phyloP scores from a whole-genome alignment of 2,113 vertebrate genomes.

The Burhinus oedicnemus region DNA sequence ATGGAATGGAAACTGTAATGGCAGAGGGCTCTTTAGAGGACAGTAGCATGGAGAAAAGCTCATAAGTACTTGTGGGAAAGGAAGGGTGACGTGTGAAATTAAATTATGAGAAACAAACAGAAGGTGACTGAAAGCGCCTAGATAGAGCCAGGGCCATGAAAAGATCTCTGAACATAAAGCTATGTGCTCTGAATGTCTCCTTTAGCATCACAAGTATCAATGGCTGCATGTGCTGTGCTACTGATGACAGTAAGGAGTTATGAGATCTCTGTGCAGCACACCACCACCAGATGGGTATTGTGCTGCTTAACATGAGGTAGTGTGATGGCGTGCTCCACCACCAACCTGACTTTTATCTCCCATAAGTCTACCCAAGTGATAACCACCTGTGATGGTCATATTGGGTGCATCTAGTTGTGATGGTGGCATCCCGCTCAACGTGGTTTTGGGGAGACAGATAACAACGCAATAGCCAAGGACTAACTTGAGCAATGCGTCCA shows the following conservation, averaged over 20 bases:
- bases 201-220: background rate
- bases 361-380: background rate
- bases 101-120: background rate
- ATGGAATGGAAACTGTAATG: background rate
- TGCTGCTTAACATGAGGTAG: background rate
- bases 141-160: background rate
- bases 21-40: background rate
- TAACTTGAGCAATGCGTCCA: background rate
- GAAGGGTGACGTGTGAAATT: background rate
- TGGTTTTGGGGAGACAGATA: background rate
- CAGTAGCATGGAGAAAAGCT: background rate
- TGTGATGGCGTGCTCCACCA: background rate
- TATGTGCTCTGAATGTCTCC: background rate
- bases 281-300: background rate
- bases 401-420: background rate
- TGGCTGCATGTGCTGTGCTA: background rate
- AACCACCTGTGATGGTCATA: background rate
- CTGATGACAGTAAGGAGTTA: background rate
- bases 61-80: background rate
- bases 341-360: background rate
- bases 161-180: background rate
- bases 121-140: background rate
- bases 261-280: background rate
- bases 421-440: background rate
- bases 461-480: background rate